Evolutionary conservation across 2,888 invertebrate species (phyloP).

Genomic region (Leptinotarsa peninsularis): DNA sequence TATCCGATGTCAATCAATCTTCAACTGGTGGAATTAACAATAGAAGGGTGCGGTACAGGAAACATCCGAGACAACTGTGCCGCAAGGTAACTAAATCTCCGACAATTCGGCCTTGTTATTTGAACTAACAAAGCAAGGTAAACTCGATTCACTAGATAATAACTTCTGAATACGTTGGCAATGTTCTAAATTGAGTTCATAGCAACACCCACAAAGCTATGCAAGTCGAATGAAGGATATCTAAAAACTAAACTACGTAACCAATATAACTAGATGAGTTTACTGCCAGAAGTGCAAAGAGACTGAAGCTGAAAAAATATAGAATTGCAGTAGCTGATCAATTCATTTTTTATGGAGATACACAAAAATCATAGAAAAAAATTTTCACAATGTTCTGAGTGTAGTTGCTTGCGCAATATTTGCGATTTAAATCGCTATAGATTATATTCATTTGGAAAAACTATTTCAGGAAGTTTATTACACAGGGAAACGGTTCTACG

Average conservation of each 20-base stretch:
- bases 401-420: too few relatives aligned
- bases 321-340: too few relatives aligned
- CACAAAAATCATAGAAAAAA: too few relatives aligned
- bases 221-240: not conserved
- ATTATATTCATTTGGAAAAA: too few relatives aligned
- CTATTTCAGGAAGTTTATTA: too few relatives aligned
- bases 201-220: constrained; percentile 3
- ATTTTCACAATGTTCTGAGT: too few relatives aligned
- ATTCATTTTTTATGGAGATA: too few relatives aligned
- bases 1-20: not conserved
- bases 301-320: too few relatives aligned
- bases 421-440: too few relatives aligned
- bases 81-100: constrained; percentile 9
- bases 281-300: too few relatives aligned
- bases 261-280: not conserved
- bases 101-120: constrained; percentile 7
- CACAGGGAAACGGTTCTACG: too few relatives aligned
- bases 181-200: constrained; percentile 9
- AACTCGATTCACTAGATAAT: constrained; percentile 11
- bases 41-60: not conserved
- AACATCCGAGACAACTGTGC: not conserved
- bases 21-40: not conserved
- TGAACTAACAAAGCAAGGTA: constrained; percentile 14
- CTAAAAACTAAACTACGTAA: not conserved
- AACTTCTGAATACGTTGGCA: constrained; percentile 6